These are phyloP conservation scores for Serripes groenlandicus DNA, from an alignment of 2,888 invertebrate species.

Conservation along the genomic window DNA sequence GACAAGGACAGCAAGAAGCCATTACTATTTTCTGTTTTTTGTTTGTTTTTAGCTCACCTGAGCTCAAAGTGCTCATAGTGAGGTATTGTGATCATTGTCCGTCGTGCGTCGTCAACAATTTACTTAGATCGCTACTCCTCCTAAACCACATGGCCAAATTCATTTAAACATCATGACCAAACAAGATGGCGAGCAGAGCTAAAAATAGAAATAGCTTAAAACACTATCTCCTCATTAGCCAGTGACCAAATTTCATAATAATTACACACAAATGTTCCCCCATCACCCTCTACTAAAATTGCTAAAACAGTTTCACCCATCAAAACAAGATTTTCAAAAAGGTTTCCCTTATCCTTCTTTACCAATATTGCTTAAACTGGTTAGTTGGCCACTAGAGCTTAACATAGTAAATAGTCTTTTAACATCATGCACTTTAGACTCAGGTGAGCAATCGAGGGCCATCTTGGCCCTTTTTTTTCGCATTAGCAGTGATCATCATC, in stretches of 20 bases:
- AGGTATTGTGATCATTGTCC: neutral
- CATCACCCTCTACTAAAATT: neutral
- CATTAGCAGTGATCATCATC: too few relatives aligned
- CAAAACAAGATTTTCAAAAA: too few relatives aligned
- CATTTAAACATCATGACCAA: neutral
- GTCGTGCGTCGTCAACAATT: neutral
- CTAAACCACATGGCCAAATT: neutral
- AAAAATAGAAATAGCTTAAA: slow-evolving; percentile 2
- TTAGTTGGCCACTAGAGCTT: too few relatives aligned
- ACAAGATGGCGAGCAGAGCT: neutral
- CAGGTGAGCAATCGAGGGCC: too few relatives aligned
- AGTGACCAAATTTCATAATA: neutral
- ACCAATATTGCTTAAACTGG: too few relatives aligned
- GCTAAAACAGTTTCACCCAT: neutral
- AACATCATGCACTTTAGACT: too few relatives aligned
- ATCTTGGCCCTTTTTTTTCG: too few relatives aligned
- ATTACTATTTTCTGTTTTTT: too few relatives aligned
- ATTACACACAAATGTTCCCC: neutral
- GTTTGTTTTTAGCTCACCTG: neutral
- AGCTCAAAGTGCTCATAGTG: too few relatives aligned
- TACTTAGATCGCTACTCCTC: neutral
- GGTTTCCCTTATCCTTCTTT: too few relatives aligned
- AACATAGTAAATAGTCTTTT: too few relatives aligned
- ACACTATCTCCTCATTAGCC: neutral
- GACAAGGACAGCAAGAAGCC: too few relatives aligned